Evolutionary conservation across 2,797 vertebrate species (phyloP).

Genomic region (Bryconaethiops microstoma): DNA sequence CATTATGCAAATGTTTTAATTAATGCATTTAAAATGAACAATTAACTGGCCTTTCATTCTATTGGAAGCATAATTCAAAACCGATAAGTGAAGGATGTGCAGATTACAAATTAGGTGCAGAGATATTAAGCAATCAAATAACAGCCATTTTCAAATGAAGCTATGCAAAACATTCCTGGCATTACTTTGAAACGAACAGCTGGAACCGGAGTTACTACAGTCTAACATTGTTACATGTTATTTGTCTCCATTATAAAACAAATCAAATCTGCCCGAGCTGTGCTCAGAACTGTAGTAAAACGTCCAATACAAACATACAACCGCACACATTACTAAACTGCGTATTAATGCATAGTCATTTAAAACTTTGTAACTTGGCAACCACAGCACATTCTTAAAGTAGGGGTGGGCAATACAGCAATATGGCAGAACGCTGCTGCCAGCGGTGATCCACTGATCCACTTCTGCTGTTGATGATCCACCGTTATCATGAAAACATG

Average conservation of each 20-base stretch:
- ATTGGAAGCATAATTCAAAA: constrained; percentile 40
- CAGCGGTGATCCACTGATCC: too few species aligned
- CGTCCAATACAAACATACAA: too few species aligned
- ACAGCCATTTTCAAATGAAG: not conserved
- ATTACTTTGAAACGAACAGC: constrained; percentile 2
- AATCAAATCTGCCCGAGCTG: not conserved
- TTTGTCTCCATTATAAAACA: not conserved
- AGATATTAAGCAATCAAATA: constrained; percentile 5
- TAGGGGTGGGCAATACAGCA: too few species aligned
- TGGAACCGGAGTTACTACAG: not conserved
- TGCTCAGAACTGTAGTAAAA: not conserved
- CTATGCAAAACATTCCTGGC: constrained; percentile 8
- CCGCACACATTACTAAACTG: not conserved
- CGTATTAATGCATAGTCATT: not conserved
- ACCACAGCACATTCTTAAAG: too few species aligned
- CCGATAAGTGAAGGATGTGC: constrained; percentile 29
- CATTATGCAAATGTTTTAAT: constrained; percentile 53
- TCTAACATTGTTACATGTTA: not conserved
- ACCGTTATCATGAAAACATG: too few species aligned
- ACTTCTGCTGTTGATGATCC: too few species aligned
- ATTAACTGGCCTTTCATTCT: constrained; percentile 48
- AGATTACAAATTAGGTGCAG: not conserved
- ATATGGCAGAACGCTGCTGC: too few species aligned
- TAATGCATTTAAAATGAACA: constrained; percentile 51
- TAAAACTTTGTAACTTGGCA: not conserved